Evolutionary conservation across 2,113 vertebrate genomes (phyloP).

Genomic region (Irena cyanogastra): DNA sequence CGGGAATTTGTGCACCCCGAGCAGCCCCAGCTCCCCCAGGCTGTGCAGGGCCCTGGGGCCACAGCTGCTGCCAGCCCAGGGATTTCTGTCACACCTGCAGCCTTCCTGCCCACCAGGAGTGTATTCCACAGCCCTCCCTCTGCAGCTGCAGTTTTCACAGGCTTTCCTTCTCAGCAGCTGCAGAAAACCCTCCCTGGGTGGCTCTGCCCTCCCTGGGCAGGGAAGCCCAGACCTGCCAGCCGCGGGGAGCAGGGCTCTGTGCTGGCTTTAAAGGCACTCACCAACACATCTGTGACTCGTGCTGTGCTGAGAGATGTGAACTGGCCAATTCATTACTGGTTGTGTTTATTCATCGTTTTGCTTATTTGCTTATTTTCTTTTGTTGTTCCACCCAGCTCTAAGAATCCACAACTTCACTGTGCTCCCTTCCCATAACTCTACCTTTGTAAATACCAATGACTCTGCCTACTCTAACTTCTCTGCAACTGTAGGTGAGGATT

Average conservation of each 20-base stretch:
- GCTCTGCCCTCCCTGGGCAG: not conserved
- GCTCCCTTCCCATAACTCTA: constrained; percentile 90
- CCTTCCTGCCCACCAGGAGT: too few species aligned
- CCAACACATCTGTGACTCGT: too few species aligned
- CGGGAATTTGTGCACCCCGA: not conserved
- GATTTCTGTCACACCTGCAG: too few species aligned
- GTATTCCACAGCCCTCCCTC: not conserved
- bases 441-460: constrained; percentile 96
- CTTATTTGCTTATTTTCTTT: constrained; percentile 63
- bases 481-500: constrained; percentile 94
- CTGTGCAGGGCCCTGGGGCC: too few species aligned
- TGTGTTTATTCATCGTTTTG: constrained; percentile 60
- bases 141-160: not conserved
- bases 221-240: too few species aligned
- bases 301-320: constrained; percentile 65
- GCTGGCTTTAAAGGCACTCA: too few species aligned
- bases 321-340: not conserved
- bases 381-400: constrained; percentile 82
- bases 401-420: constrained; percentile 97
- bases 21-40: too few species aligned
- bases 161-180: not conserved
- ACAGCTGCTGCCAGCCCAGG: too few species aligned
- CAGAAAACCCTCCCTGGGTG: rapidly evolving
- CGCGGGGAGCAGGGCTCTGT: too few species aligned
- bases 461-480: constrained; percentile 98